Evolutionary conservation across 2,113 vertebrate genomes (phyloP).

Genomic region (Barbus barbus): DNA sequence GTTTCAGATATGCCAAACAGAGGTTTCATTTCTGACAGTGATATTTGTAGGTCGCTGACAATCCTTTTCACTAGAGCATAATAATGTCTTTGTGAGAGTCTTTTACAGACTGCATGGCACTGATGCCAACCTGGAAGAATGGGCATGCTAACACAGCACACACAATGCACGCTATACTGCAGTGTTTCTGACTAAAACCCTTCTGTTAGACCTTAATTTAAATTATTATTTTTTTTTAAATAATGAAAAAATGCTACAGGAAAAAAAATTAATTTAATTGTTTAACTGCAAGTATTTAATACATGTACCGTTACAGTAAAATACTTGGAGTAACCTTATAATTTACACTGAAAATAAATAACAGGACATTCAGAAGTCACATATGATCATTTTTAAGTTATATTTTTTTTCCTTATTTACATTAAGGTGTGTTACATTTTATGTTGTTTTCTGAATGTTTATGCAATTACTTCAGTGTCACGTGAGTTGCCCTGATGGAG

Average conservation of each 20-base stretch:
- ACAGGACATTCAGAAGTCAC: background rate
- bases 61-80: constrained; percentile 56
- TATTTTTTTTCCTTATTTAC: background rate
- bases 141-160: constrained; percentile 10
- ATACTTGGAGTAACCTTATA: background rate
- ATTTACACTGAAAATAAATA: too few species aligned
- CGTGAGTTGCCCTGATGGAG: background rate
- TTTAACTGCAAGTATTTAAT: background rate
- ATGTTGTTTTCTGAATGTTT: background rate
- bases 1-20: constrained; percentile 51
- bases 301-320: background rate
- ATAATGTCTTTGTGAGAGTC: constrained; percentile 61
- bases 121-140: constrained; percentile 39
- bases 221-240: too few species aligned
- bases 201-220: background rate
- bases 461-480: background rate
- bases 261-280: background rate
- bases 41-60: constrained; percentile 62
- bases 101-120: constrained; percentile 36
- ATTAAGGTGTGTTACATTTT: background rate
- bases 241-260: too few species aligned
- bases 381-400: background rate
- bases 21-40: constrained; percentile 60
- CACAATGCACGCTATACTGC: constrained; percentile 9
- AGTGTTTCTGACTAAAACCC: background rate